Percentiles rank a stretch among this genome's conserved stretches.
phyloP scores from a whole-genome alignment of 2,797 vertebrate genomes.

The Otolemur crassicaudatus region DNA sequence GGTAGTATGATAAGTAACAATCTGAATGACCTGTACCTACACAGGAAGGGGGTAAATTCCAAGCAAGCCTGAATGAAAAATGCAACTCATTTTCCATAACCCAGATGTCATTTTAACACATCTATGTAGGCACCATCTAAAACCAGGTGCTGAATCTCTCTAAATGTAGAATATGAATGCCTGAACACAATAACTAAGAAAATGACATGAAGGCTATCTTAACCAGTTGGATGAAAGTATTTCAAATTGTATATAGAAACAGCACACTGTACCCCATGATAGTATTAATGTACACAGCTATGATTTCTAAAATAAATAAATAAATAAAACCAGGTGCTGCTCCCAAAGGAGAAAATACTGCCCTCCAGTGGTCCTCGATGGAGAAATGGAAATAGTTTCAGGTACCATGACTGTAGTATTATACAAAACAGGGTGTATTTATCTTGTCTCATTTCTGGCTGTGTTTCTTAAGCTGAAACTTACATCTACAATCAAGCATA shows the following conservation, averaged over 20 bases:
- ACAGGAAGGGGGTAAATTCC: conserved; percentile 39
- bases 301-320: too few relatives aligned
- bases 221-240: too few relatives aligned
- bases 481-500: conserved; percentile 27
- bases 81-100: not conserved
- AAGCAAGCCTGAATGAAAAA: conserved; percentile 48
- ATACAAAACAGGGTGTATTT: conserved; percentile 14
- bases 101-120: not conserved
- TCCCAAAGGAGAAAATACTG: conserved; percentile 81
- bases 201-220: too few relatives aligned
- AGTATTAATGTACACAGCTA: too few relatives aligned
- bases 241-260: too few relatives aligned
- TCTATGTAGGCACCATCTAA: not conserved
- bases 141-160: conserved; percentile 50
- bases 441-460: conserved; percentile 62
- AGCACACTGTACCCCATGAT: too few relatives aligned
- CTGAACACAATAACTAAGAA: too few relatives aligned
- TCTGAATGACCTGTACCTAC: conserved; percentile 17
- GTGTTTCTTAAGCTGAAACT: conserved; percentile 59
- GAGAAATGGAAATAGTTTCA: conserved; percentile 63
- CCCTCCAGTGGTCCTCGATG: conserved; percentile 78
- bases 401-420: conserved; percentile 65
- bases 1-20: conserved; percentile 47
- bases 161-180: too few relatives aligned
- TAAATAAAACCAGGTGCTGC: conserved; percentile 55